Evolutionary conservation across 1,140 invertebrate genomes (phyloP).

Genomic region (Chymomyza costata): DNA sequence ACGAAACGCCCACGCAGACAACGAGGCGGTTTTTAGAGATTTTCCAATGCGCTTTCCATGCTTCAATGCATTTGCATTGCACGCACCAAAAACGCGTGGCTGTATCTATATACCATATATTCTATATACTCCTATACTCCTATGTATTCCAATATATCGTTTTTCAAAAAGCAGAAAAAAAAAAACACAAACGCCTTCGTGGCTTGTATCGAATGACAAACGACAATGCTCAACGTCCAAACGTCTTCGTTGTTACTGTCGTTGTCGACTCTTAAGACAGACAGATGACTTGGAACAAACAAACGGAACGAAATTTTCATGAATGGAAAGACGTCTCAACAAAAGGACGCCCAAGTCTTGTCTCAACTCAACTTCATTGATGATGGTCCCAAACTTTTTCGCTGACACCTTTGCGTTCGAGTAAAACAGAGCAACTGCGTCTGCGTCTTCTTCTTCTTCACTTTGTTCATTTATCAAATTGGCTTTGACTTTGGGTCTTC

Average conservation of each 20-base stretch:
- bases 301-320: conserved; percentile 34
- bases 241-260: conserved; percentile 18
- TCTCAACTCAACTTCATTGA: background rate
- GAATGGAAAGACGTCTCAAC: conserved; percentile 46
- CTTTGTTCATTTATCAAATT: conserved; percentile 35
- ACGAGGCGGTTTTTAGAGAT: background rate
- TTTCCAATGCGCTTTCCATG: conserved; percentile 22
- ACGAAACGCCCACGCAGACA: conserved; percentile 26
- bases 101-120: background rate
- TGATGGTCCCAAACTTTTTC: no score
- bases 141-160: conserved; percentile 37
- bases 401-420: no score
- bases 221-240: conserved; percentile 26
- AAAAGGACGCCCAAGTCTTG: conserved; percentile 1
- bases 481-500: conserved; percentile 20
- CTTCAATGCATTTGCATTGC: conserved; percentile 60
- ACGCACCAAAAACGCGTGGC: conserved; percentile 63
- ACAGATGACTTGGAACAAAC: conserved; percentile 46
- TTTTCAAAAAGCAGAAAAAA: no score
- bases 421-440: no score
- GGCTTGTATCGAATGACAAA: conserved; percentile 60
- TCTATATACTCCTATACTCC: conserved; percentile 7
- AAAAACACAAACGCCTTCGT: conserved; percentile 57
- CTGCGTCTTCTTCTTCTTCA: conserved; percentile 6
- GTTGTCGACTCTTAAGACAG: conserved; percentile 37